Conservation (phyloP, 2,113 vertebrate genomes). For the Corvus cornix region DNA sequence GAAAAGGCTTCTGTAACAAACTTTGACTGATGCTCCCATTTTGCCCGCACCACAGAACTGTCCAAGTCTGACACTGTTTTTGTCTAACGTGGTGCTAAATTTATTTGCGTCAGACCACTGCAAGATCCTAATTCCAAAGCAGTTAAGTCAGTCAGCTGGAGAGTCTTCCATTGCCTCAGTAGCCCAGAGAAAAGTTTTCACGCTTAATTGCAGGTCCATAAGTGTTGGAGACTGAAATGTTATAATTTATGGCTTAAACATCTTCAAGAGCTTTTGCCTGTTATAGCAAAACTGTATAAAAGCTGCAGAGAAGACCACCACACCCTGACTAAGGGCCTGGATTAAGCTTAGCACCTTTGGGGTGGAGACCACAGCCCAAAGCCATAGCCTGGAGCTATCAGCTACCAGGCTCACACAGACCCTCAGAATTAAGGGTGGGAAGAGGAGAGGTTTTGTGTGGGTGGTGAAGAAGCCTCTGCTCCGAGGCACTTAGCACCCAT, state of each 20-base stretch:
- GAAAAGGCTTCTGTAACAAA: not conserved
- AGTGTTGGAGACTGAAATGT: not conserved
- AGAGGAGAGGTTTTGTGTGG: too few relatives aligned
- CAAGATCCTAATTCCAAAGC: not conserved
- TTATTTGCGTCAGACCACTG: not conserved
- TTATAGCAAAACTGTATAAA: not conserved
- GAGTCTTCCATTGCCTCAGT: not conserved
- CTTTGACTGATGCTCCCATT: not conserved
- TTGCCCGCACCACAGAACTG: not conserved
- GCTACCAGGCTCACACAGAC: too few relatives aligned
- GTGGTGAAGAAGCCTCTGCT: too few relatives aligned
- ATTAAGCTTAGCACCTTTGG: too few relatives aligned
- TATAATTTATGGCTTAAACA: not conserved
- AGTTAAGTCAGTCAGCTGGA: not conserved
- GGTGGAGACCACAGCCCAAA: too few relatives aligned
- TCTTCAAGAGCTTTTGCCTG: not conserved
- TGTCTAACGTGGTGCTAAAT: accelerated
- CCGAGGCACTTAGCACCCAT: too few relatives aligned
- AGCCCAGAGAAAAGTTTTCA: not conserved
- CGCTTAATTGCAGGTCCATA: not conserved
- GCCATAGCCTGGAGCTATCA: too few relatives aligned
- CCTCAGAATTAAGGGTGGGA: too few relatives aligned
- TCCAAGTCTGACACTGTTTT: not conserved
- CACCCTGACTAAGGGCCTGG: too few relatives aligned
- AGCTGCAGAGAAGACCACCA: too few relatives aligned